Base-by-base conservation (phyloP, 2,888 invertebrate genomes). In the Pelosia muscerda region DNA sequence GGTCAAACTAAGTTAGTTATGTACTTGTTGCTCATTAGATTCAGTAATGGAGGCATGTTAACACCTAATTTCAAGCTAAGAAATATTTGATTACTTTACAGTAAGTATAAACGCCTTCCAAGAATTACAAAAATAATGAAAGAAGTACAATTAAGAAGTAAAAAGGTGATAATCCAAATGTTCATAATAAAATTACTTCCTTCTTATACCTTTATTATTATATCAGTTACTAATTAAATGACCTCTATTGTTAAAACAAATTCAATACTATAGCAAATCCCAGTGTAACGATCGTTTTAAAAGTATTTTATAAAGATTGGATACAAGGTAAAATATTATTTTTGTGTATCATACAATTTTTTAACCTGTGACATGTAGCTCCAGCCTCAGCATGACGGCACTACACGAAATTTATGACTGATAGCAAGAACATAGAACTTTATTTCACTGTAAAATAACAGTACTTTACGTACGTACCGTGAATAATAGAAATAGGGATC, bases 1-100 rank as follows among this genome's bases (percentile, higher is more conserved):
- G 81, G 83, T 83, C 81, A 79, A 74, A 72, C 69, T 72, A 77
- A 73, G 81, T 84, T 83, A 80, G 74, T 75, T 73, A 75, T 81
- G 75, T 79, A 66, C 79, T 42, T 54, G 65, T 31, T 42, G 28
- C 61, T 81, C 74, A 72, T 77, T 79, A 83, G 73, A 82, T 81
- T 81, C 79, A 49, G 76, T 74, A 69, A 78, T 73, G 68, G 22
- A 65, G 65, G 28, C 28, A 57, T 4, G 26, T 28, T 19, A 57
- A 1, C 25, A 0, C 56, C 19, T 26, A 3, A 26, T 57, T 19
- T 19, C 0, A 19, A 55, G 4, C 19, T 6, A 42, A 42, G 19
- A 19, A 42, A 42, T 49, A n/a, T n/a, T 49, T n/a, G n/a, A 49
- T 49, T 49, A 49, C 49, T 31, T 31, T 8, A 8, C 8, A 10